These are phyloP conservation scores for Ovis canadensis DNA, from an alignment of 2,113 vertebrate species.

Conservation along the genomic window DNA sequence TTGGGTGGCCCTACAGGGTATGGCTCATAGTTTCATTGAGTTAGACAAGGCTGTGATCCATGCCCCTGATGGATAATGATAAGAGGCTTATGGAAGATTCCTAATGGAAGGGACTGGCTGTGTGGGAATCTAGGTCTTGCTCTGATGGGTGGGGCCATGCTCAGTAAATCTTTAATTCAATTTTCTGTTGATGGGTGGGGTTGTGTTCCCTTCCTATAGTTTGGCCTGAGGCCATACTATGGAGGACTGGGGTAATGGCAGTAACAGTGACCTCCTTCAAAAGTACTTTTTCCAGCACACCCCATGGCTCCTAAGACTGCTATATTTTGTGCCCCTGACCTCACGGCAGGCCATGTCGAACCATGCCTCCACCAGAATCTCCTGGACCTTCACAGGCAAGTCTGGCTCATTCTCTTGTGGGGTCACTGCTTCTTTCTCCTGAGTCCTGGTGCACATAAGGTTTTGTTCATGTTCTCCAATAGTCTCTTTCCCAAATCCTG, in stretches of 20 bases:
- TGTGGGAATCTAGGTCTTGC: neutral
- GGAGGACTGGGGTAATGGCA: neutral
- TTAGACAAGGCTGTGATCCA: neutral
- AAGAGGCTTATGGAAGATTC: neutral
- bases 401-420: neutral
- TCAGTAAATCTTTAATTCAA: neutral
- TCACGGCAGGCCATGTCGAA: rapidly evolving
- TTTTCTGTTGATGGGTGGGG: neutral
- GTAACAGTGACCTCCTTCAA: neutral
- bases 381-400: neutral
- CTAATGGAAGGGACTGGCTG: neutral
- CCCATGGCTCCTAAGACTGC: neutral
- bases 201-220: neutral
- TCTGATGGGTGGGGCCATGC: neutral
- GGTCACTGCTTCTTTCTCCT: neutral
- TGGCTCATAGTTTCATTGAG: neutral
- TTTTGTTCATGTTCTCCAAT: neutral
- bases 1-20: neutral
- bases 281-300: neutral
- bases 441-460: neutral
- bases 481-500: neutral
- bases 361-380: neutral
- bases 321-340: neutral
- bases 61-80: neutral
- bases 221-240: neutral